phyloP scores from a whole-genome alignment of 2,113 vertebrate genomes.

The Podilymbus podiceps region DNA sequence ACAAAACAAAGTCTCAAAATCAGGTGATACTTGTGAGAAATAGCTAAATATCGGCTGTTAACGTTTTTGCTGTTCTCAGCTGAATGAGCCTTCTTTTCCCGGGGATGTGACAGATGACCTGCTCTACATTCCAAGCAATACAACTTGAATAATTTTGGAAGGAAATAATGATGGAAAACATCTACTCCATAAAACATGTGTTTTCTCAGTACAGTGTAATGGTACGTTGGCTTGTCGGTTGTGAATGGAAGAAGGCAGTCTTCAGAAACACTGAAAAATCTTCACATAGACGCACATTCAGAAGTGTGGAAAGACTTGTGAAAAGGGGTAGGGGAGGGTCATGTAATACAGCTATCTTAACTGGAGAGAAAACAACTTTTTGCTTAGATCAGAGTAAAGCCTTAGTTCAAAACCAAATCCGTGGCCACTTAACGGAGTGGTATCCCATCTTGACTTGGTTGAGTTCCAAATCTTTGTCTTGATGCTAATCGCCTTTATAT shows the following conservation, averaged over 20 bases:
- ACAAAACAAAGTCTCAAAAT: background rate
- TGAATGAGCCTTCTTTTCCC: background rate
- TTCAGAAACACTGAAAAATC: background rate
- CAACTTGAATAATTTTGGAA: background rate
- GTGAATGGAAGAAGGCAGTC: background rate
- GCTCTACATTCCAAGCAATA: background rate
- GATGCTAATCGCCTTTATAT: background rate
- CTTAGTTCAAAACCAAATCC: background rate
- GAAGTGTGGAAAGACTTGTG: background rate
- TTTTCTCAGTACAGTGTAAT: background rate
- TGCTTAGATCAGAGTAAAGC: background rate
- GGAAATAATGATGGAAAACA: background rate
- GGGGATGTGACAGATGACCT: background rate
- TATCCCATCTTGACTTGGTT: background rate
- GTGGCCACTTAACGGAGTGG: background rate
- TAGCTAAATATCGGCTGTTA: background rate
- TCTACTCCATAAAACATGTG: rapidly evolving
- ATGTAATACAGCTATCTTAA: background rate
- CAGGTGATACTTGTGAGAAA: background rate
- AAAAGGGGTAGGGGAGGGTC: background rate
- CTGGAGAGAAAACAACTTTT: background rate
- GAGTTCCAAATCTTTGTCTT: background rate
- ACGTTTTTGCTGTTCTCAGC: background rate
- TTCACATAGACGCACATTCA: background rate
- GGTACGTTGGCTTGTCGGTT: background rate